Evolutionary conservation across 1,140 invertebrate genomes (phyloP).

Genomic region (Neodiprion lecontei): DNA sequence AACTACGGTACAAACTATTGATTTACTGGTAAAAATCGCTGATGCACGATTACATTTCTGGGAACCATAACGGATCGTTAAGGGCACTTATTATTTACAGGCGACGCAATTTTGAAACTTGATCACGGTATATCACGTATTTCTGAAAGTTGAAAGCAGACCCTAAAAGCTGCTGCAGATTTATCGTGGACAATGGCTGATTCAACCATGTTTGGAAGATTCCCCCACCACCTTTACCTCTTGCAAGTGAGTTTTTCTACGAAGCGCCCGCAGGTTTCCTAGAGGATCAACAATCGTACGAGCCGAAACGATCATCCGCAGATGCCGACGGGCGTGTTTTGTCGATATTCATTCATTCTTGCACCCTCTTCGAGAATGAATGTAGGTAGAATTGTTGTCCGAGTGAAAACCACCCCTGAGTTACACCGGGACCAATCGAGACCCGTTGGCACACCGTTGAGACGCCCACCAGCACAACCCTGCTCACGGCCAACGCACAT

Average conservation of each 20-base stretch:
- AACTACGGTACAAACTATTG: too few species aligned
- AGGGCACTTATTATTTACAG: background rate
- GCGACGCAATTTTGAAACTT: background rate
- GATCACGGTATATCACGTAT: background rate
- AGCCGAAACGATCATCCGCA: background rate
- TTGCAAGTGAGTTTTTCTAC: background rate
- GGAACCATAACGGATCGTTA: too few species aligned
- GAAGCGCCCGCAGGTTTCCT: background rate
- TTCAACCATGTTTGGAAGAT: background rate
- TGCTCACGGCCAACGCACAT: background rate
- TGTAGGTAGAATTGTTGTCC: constrained; percentile 24
- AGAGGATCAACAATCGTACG: background rate
- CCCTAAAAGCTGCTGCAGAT: background rate
- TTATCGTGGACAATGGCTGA: too few species aligned
- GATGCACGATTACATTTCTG: too few species aligned
- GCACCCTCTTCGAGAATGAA: constrained; percentile 48
- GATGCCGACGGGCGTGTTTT: constrained; percentile 1
- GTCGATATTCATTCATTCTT: constrained; percentile 21
- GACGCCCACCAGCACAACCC: constrained; percentile 22
- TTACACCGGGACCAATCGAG: constrained; percentile 49
- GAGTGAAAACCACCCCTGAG: constrained; percentile 58
- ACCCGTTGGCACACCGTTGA: constrained; percentile 28
- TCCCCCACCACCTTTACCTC: background rate
- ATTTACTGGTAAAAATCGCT: too few species aligned
- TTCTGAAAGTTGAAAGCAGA: background rate